A percentile compares a stretch with the other conserved stretches of the same genome.
Evolutionary conservation across 2,113 vertebrate genomes (phyloP).

Genomic region (Odontesthes bonariensis): DNA sequence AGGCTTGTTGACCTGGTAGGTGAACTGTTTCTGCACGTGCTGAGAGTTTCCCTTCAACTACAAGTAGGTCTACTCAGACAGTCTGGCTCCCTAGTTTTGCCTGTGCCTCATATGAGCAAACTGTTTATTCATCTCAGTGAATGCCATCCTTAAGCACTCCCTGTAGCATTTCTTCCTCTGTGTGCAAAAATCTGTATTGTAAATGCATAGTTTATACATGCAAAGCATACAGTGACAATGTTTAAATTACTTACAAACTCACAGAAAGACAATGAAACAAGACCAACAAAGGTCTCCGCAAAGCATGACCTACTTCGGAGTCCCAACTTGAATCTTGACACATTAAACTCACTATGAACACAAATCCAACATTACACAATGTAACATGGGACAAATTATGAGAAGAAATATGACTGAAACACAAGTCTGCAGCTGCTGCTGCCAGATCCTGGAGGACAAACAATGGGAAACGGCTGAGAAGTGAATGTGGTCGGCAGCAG

Average conservation of each 20-base stretch:
- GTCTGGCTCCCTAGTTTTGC: constrained; percentile 48
- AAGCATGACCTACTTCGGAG: neutral
- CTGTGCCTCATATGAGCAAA: constrained; percentile 33
- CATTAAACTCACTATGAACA: constrained; percentile 21
- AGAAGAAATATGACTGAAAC: constrained; percentile 46
- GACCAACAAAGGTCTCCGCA: neutral
- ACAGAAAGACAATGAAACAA: neutral
- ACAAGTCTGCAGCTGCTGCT: constrained; percentile 15
- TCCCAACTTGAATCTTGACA: constrained; percentile 4
- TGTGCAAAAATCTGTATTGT: constrained; percentile 13
- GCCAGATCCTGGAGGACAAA: constrained; percentile 60
- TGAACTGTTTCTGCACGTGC: constrained; percentile 67
- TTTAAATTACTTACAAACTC: constrained; percentile 20
- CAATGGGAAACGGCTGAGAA: constrained; percentile 63
- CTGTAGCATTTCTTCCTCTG: neutral
- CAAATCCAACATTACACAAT: constrained; percentile 31
- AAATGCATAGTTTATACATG: constrained; percentile 22
- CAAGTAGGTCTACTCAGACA: constrained; percentile 61
- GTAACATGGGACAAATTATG: constrained; percentile 47
- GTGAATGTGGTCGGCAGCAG: constrained; percentile 51
- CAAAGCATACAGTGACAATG: constrained; percentile 1
- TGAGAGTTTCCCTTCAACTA: constrained; percentile 48
- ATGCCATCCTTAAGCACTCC: constrained; percentile 13
- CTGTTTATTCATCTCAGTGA: constrained; percentile 25
- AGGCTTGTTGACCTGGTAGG: constrained; percentile 61